Conservation (phyloP, 2,797 vertebrate species). For the Pantherophis vulpinus region DNA sequence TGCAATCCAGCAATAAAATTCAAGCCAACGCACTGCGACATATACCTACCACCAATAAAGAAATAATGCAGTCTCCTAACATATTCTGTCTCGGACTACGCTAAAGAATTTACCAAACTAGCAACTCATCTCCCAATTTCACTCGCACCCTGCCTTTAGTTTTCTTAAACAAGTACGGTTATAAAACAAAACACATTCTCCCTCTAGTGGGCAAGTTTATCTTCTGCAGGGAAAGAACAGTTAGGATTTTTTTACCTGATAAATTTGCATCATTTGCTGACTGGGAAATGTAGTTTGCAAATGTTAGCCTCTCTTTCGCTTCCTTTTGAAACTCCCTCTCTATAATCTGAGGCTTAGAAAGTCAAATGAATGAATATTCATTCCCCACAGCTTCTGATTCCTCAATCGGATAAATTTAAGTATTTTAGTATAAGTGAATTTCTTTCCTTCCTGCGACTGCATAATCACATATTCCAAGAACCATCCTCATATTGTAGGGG, state of each 20-base stretch:
- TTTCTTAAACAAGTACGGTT: neutral
- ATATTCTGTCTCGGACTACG: neutral
- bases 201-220: constrained; percentile 48
- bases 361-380: neutral
- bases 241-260: neutral
- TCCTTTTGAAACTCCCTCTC: neutral
- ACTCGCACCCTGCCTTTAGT: neutral
- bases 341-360: neutral
- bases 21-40: neutral
- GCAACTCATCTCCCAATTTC: neutral
- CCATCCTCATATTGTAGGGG: neutral
- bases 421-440: neutral
- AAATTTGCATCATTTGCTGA: neutral
- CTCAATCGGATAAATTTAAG: neutral
- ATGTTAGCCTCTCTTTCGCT: neutral
- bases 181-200: constrained; percentile 46
- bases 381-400: neutral
- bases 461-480: no score
- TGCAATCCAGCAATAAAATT: neutral
- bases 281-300: neutral
- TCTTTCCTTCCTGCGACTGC: neutral
- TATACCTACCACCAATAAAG: neutral
- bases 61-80: neutral
- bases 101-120: neutral
- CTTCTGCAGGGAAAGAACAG: neutral